A percentile compares a stretch with the other conserved stretches of the same genome.
Evolutionary conservation across 2,888 invertebrate genomes (phyloP).

Genomic region (Himalopsyche japonica): DNA sequence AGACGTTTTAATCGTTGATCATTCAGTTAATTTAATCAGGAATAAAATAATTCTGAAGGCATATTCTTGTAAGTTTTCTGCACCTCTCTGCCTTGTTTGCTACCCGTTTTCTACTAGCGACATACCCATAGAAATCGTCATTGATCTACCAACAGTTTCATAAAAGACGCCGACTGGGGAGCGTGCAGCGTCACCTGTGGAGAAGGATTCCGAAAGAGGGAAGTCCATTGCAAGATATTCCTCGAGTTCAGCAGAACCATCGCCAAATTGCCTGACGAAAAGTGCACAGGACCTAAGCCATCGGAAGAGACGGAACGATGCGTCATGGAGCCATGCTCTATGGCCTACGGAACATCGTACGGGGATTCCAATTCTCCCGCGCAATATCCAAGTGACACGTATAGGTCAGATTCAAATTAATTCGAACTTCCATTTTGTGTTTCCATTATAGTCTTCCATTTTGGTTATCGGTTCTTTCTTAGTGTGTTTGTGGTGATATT

Average conservation of each 20-base stretch:
- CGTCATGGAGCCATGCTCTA: constrained; percentile 74
- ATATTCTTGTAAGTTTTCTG: not conserved
- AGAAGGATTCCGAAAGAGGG: constrained; percentile 81
- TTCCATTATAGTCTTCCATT: not conserved
- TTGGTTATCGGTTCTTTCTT: too few relatives aligned
- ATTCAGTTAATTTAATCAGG: not conserved
- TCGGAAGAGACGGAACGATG: constrained; percentile 81
- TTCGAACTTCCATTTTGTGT: not conserved
- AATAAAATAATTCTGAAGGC: not conserved
- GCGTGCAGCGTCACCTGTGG: constrained; percentile 92
- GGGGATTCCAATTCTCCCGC: constrained; percentile 51
- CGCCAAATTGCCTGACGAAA: constrained; percentile 82
- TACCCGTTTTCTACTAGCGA: not conserved
- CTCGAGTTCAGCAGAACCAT: constrained; percentile 88
- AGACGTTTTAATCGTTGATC: not conserved
- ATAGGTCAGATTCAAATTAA: constrained; percentile 16
- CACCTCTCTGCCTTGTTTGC: not conserved
- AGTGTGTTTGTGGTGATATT: too few relatives aligned
- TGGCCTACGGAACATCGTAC: constrained; percentile 63
- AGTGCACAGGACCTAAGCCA: constrained; percentile 87
- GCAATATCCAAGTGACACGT: constrained; percentile 34
- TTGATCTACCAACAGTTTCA: constrained; percentile 67
- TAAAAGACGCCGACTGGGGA: constrained; percentile 87
- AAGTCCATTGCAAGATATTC: constrained; percentile 94
- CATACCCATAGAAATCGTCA: not conserved